Evolutionary conservation across 2,888 invertebrate genomes (phyloP), one percentile per base, ranked within the genome.

Genomic region (Thera obeliscata): DNA sequence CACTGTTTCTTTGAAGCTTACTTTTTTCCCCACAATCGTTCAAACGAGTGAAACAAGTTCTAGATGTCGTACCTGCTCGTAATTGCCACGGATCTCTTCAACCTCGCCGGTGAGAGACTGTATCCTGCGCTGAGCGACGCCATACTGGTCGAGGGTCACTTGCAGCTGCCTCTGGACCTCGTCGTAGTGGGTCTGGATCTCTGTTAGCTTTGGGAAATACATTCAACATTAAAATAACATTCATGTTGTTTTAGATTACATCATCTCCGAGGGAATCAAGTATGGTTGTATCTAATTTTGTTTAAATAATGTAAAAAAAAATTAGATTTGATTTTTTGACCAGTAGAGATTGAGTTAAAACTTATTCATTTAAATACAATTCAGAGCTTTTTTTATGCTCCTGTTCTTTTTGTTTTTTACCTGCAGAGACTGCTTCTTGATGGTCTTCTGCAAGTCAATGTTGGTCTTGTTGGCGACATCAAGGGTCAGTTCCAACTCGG

Each of bases 381-480:
- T 41, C 38, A 7, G 4, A 41, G 7, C 41, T 41, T 41, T 41
- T 7, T 5, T 7, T 5, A 7, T 3, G 1, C 7, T 7, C 41
- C 6, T 5, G 41, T 7, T 41, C 3, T 41, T 41, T 4, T 41
- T 41, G 3, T 41, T 48, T 49, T 11, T 65, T 89, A 97, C 95
- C 94, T 98, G 98, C 89, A 98, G 95, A 78, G 98, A 98, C 91
- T 99, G 98, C 91, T 98, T 98, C 96, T 99, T 99, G 95, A 98
- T 97, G 85, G 98, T 97, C 95, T 98, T 98, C 94, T 99, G 98
- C 88, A 99, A 95, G 88, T 98, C 98, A 86, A 99, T 96, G 95
- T 99, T 99, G 94, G 97, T 98, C 95, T 99, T 98, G 96, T 99
- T 99, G 94, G 98, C 98, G 81, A 98, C 98, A 94, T 99, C 99